A percentile compares a stretch with the other conserved stretches of the same genome.
Evolutionary conservation across 2,113 vertebrate species (phyloP).

Genomic region (Pelodiscus sinensis): DNA sequence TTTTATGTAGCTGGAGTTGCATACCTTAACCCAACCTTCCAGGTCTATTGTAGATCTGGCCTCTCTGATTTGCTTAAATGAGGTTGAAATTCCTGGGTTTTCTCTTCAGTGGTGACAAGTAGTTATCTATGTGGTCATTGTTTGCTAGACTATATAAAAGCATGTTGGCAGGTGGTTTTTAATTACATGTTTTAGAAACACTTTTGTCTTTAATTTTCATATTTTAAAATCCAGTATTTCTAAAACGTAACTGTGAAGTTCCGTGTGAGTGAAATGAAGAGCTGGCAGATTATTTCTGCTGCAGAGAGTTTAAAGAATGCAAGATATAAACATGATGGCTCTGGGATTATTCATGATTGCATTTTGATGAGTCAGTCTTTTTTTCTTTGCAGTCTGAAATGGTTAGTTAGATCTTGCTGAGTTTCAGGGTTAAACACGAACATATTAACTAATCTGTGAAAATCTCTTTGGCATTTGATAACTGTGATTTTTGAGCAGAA

Average conservation of each 20-base stretch:
- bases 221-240: not conserved
- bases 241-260: not conserved
- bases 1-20: too few relatives aligned
- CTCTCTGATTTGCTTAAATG: not conserved
- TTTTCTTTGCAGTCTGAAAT: not conserved
- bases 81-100: not conserved
- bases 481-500: not conserved
- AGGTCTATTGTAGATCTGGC: too few relatives aligned
- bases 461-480: not conserved
- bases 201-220: slow-evolving; percentile 1
- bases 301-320: not conserved
- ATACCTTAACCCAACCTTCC: too few relatives aligned
- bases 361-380: not conserved
- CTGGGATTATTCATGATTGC: not conserved
- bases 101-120: not conserved
- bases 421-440: not conserved
- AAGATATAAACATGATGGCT: not conserved
- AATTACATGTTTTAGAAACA: not conserved
- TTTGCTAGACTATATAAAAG: not conserved
- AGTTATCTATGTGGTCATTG: not conserved
- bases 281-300: slow-evolving; percentile 1
- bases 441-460: not conserved
- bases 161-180: not conserved
- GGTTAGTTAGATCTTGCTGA: rapidly evolving
- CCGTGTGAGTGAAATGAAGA: not conserved